phyloP scores from a whole-genome alignment of 2,888 invertebrate species.

The Drosophila prostipennis region DNA sequence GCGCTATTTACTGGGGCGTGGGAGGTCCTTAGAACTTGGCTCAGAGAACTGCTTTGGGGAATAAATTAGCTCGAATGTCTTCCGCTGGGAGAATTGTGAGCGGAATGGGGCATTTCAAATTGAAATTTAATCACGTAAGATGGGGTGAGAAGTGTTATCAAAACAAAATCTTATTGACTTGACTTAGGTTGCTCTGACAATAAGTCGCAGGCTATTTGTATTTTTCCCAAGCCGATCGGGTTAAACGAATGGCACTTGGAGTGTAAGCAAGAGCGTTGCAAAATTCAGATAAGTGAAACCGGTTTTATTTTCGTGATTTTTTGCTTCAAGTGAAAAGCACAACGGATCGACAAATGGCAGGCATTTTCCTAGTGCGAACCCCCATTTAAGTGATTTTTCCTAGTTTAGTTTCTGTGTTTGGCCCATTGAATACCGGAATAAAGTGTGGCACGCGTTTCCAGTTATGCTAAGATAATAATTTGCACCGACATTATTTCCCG shows the following conservation, averaged over 20 bases:
- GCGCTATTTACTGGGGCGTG: slow-evolving; percentile 7
- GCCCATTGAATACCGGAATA: neutral
- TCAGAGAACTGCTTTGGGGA: neutral
- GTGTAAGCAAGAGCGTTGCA: slow-evolving; percentile 26
- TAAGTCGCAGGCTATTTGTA: neutral
- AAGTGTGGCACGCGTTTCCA: neutral
- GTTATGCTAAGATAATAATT: slow-evolving; percentile 16
- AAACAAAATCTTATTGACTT: neutral
- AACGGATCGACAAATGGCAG: neutral
- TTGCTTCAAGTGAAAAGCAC: slow-evolving; percentile 24
- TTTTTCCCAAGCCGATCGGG: slow-evolving; percentile 5
- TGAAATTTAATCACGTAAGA: slow-evolving; percentile 8
- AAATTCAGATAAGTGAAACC: slow-evolving; percentile 43
- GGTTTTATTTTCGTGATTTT: slow-evolving; percentile 28
- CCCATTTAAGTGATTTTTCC: slow-evolving; percentile 4
- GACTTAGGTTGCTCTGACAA: neutral
- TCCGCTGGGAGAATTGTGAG: neutral
- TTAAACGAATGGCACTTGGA: slow-evolving; percentile 2
- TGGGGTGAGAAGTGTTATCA: slow-evolving; percentile 9
- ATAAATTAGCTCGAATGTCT: slow-evolving; percentile 4
- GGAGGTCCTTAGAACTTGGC: slow-evolving; percentile 24
- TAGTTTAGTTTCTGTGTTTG: slow-evolving; percentile 4
- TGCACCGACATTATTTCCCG: slow-evolving; percentile 1
- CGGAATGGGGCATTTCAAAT: neutral
- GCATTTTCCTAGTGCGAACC: slow-evolving; percentile 23